Base-by-base conservation (phyloP, 2,797 vertebrate species). In the Paguma larvata region DNA sequence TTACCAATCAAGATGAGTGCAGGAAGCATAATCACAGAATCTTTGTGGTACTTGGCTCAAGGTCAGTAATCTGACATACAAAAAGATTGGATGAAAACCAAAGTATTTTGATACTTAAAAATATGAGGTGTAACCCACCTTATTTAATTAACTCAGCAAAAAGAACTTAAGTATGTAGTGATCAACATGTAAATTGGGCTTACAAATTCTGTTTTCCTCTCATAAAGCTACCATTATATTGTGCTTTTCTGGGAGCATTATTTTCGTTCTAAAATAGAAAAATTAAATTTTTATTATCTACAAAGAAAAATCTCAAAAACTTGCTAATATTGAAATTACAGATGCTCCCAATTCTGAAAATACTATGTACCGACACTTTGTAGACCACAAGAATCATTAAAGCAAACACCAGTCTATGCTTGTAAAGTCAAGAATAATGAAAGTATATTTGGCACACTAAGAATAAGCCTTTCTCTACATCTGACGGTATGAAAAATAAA, bases 401-500 rank as follows among this genome's bases (percentile, higher is more conserved):
- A 82, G 41, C 41, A 95, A 96, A 86, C 27, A 86, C 27, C 56
- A 53, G 72, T 51, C 34, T 65, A 18, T 59, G 34, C 89, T 80
- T 93, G 13, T 87, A 78, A 72, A 97, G 53, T 92, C 63, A 88
- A 88, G 51, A 95, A 83, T 41, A 93, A 67, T 80, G 38, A 65
- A 96, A 95, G 18, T 87, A 19, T 85, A 92, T 91, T 85, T 96
- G 77, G 62, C 95, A 84, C 23, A 27, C 18, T n/a, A 96, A 97
- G 80, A 97, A 94, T 95, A 94, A 95, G 65, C 73, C 44, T 91
- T 78, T 70, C 46, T 95, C 51, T 75, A 48, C 4, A n/a, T 85
- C 23, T 44, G 30, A 94, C 88, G 89, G 65, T 84, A 65, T 41
- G 23, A 85, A 87, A 95, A 94, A 97, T 96, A 85, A 97, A 94